Evolutionary conservation across 1,140 invertebrate species (phyloP).

Genomic region (Lethrus apterus): DNA sequence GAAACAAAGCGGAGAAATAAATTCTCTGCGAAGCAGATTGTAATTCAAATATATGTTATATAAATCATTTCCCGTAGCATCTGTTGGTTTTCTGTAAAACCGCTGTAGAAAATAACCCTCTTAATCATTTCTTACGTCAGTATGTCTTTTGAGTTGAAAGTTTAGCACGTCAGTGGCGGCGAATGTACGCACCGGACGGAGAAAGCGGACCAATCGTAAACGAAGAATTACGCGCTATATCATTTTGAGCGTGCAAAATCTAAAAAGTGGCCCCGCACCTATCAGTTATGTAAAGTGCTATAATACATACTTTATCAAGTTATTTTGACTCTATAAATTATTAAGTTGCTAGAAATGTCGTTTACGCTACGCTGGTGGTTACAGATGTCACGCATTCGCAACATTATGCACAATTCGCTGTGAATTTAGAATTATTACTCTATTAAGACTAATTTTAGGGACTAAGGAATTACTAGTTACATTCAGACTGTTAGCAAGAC

Average conservation of each 20-base stretch:
- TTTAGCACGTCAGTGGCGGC: slow-evolving; percentile 15
- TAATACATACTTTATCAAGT: slow-evolving; percentile 25
- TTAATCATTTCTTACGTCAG: slow-evolving; percentile 29
- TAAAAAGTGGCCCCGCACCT: slow-evolving; percentile 21
- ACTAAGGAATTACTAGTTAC: no score
- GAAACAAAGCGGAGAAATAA: no score
- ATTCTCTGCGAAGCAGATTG: slow-evolving; percentile 14
- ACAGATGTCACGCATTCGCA: no score
- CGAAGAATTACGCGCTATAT: not conserved
- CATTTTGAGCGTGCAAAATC: slow-evolving; percentile 21
- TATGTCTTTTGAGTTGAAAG: slow-evolving; percentile 18
- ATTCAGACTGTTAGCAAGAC: no score
- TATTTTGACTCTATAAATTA: slow-evolving; percentile 27
- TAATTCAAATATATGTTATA: slow-evolving; percentile 24
- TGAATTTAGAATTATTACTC: no score
- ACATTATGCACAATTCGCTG: no score
- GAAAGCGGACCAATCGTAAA: not conserved
- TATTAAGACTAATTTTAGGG: no score
- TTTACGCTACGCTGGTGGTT: no score
- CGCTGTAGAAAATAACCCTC: slow-evolving; percentile 26
- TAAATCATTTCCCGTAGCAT: slow-evolving; percentile 29
- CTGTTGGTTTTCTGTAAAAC: slow-evolving; percentile 29
- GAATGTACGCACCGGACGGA: not conserved
- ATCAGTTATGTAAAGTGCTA: slow-evolving; percentile 12
- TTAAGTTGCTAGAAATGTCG: no score